phyloP scores from a whole-genome alignment of 2,797 vertebrate species.

The Eleutherodactylus coqui region DNA sequence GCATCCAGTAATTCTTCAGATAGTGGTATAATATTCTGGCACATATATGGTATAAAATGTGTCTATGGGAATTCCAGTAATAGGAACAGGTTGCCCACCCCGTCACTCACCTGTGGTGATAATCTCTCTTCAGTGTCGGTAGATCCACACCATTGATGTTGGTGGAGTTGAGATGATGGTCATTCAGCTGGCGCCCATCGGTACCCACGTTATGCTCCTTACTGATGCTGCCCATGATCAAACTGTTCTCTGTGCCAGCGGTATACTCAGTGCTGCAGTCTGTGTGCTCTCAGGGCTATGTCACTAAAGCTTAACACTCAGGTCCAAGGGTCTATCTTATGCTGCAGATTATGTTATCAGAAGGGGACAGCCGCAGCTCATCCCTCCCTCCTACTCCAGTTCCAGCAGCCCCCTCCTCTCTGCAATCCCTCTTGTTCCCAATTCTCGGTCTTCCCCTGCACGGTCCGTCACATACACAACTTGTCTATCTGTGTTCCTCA shows the following conservation, averaged over 20 bases:
- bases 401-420: constrained; percentile 6
- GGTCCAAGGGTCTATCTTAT: constrained; percentile 55
- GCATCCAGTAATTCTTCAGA: background rate
- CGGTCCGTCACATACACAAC: background rate
- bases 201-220: constrained; percentile 18
- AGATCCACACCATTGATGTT: constrained; percentile 49
- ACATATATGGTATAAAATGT: background rate
- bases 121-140: constrained; percentile 65
- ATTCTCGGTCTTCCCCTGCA: background rate
- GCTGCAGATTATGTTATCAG: constrained; percentile 58
- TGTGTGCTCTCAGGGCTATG: constrained; percentile 28
- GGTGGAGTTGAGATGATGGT: background rate
- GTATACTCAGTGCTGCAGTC: constrained; percentile 15
- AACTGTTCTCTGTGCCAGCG: background rate
- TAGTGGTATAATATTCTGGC: background rate
- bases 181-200: background rate
- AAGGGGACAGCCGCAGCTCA: constrained; percentile 51
- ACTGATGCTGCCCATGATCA: constrained; percentile 62
- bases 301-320: constrained; percentile 26
- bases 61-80: background rate
- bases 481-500: background rate
- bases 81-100: background rate
- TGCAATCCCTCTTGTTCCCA: background rate
- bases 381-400: constrained; percentile 54
- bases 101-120: constrained; percentile 76